Evolutionary conservation across 1,140 invertebrate genomes (phyloP).

Genomic region (Batillaria attramentaria): DNA sequence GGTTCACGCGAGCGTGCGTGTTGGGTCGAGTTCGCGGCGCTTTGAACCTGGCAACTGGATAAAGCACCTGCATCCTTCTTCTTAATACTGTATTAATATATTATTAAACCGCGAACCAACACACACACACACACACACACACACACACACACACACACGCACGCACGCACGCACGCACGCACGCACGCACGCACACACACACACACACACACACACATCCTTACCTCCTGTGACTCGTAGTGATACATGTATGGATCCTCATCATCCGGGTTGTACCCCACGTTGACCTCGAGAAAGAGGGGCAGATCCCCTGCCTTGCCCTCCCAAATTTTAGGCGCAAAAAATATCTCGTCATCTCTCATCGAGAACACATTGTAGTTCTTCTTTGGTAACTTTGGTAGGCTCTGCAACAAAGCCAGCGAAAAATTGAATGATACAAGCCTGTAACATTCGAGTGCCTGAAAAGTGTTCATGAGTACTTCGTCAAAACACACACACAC

Average conservation of each 20-base stretch:
- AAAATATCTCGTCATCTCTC: neutral
- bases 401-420: no score
- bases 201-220: neutral
- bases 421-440: no score
- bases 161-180: neutral
- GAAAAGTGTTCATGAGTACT: no score
- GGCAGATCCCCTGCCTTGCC: slow-evolving; percentile 13
- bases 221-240: slow-evolving; percentile 15
- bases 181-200: slow-evolving; percentile 8
- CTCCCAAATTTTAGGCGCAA: neutral
- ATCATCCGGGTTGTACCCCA: slow-evolving; percentile 22
- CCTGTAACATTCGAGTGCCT: no score
- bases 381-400: no score
- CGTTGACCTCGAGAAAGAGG: neutral
- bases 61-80: no score
- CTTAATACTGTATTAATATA: no score
- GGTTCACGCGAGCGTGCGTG: no score
- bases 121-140: neutral
- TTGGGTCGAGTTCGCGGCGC: no score
- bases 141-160: neutral
- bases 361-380: slow-evolving; percentile 1
- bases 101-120: neutral
- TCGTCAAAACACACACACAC: no score
- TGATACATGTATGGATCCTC: slow-evolving; percentile 19
- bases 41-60: no score